Base-by-base conservation (phyloP, 1,140 invertebrate species). In the Globodera rostochiensis region DNA sequence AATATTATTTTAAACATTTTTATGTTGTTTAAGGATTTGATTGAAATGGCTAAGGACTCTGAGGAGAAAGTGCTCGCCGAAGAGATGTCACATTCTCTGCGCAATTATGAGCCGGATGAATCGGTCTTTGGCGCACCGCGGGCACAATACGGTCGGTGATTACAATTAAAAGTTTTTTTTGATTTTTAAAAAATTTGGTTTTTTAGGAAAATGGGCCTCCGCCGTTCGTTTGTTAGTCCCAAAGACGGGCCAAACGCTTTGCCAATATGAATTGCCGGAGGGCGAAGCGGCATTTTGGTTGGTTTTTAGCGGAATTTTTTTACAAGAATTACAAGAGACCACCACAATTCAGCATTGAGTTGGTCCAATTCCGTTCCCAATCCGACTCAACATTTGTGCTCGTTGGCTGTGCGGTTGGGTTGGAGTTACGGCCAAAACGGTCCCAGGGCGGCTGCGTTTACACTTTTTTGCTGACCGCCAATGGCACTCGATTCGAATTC, bases 131-230 rank as follows among this genome's bases (percentile, higher is more conserved):
- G 96, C 0, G 94, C 97, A 1, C 96, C 97, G 0, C 97, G 98
- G 91, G 96, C 97, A 36, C 97, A 96, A 0, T 92, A 93, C 85
- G 96, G 96, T 8, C 94, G 97, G 92, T 36, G 11, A 95, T 95
- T 11, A 98, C 91, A 97, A 0, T 95, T 96, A 25, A 95, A 97
- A 3, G 1, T 36, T 36, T 36, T 25, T 36, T 36, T 36, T 36
- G 36, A 36, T 36, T 36, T 36, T 91, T 93, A 93, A 86, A 92
- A n/a, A n/a, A n/a, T 36, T 36, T 36, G 1, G 1, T 36, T 98
- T 91, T 46, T 96, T 93, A 86, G 96, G 96, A 6, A 94, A 98
- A 92, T 99, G 97, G 97, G 97, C 98, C 0, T 98, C 97, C 0
- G 92, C 95, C 46, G 93, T 99, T 50, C 92, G 95, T 73, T 93